Evolutionary conservation across 2,113 vertebrate genomes (phyloP), one percentile per base, ranked within the genome.

Genomic region (Noctilio leporinus): DNA sequence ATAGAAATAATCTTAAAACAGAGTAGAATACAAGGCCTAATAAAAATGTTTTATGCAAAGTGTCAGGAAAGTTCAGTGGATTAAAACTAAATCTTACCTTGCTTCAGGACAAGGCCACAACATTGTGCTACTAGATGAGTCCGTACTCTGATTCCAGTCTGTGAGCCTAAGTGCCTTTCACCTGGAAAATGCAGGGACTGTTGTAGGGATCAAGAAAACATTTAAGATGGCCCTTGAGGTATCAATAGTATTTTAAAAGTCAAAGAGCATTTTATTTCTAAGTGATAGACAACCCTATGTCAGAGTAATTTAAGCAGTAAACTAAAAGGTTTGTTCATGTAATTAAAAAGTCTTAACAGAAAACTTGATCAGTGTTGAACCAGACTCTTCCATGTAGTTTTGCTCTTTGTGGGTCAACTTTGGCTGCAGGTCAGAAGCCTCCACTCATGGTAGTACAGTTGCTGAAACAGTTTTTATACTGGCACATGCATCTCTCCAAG

Each of bases 1-100:
- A 57, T 20, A 88, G 55, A 78, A 85, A 69, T 43, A 67, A 40
- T 81, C 57, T 86, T 92, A 83, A 88, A 81, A 77, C 2, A 49
- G 38, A 89, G 33, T 47, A n/a, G 64, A 73, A 55, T 65, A 26
- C 55, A 80, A 47, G 65, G 15, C 24, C 40, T 77, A 72, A 80
- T 65, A 73, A 33, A 69, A 89, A 40, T 69, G n/a, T 22, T 43
- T 49, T n/a, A 40, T 51, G 19, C 0, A 19, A 78, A 84, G 24
- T 67, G 7, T 90, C 40, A 73, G 35, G 19, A 30, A 73, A 38
- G 4, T 28, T 89, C 19, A 40, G 10, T 76, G 45, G 30, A 57
- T 22, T 30, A 49, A 59, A 35, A 28, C 4, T 1, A 38, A 51
- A 47, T 65, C 6, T 40, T 20, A 51, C 45, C 75, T 78, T 69